phyloP scores from a whole-genome alignment of 2,888 invertebrate species.

The Eupithecia insigniata region DNA sequence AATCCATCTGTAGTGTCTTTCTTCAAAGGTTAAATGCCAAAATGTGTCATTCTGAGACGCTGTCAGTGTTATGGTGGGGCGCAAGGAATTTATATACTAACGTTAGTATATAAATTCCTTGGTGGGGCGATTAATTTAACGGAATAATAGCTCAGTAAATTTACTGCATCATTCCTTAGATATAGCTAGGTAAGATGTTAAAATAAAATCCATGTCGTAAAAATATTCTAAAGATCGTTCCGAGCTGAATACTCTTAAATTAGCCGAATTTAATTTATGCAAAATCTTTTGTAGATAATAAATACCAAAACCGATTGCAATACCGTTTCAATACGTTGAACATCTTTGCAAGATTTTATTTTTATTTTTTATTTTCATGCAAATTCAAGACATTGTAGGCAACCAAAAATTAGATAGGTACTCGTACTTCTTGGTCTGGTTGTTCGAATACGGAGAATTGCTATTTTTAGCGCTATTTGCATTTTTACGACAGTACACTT shows the following conservation, averaged over 20 bases:
- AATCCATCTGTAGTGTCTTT: too few relatives aligned
- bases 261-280: neutral
- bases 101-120: too few relatives aligned
- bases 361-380: neutral
- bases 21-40: too few relatives aligned
- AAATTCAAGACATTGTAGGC: neutral
- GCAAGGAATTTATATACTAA: too few relatives aligned
- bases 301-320: neutral
- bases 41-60: too few relatives aligned
- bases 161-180: too few relatives aligned
- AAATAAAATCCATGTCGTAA: neutral
- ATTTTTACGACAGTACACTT: neutral
- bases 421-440: too few relatives aligned
- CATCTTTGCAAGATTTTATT: neutral
- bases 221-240: neutral
- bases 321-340: neutral
- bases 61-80: too few relatives aligned
- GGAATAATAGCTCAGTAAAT: too few relatives aligned
- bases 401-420: neutral
- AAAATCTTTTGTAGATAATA: neutral
- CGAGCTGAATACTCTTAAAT: neutral
- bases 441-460: too few relatives aligned
- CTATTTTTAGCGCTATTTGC: neutral
- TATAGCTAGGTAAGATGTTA: too few relatives aligned
- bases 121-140: too few relatives aligned